Base-by-base conservation (phyloP, 2,888 invertebrate species). In the Apamea sordens region DNA sequence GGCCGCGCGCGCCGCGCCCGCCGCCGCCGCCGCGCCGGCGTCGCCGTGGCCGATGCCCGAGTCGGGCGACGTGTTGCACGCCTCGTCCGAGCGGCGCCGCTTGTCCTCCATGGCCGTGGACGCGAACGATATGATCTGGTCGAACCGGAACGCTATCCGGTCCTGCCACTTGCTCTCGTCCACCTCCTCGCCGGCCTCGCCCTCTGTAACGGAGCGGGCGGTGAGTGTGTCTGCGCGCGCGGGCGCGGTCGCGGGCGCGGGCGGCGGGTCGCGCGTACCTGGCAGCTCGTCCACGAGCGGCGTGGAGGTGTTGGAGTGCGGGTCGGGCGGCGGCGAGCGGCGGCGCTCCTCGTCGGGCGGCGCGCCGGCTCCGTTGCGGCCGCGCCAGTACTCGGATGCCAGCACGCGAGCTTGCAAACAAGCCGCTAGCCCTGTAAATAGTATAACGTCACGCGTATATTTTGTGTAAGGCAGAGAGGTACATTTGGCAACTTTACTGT, bases 101-200 rank as follows among this genome's bases (percentile, higher is more conserved):
- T 99, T 98, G 95, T 98, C 98, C 93, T 98, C 99, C 93, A 99
- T 97, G 92, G 99, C 99, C 28, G 98, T 99, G 64, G 99, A 99
- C 72, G 99, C 99, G 93, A 99, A 98, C 81, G 99, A 99, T 88
- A 99, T 98, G 91, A 99, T 97, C 88, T 99, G 98, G 96, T 99
- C 99, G 97, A 99, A 99, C 76, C 99, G 99, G 89, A 98, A 99
- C 94, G 98, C 98, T 91, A 99, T 98, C 89, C 99, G 98, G 95
- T 99, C 98, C 95, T 99, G 99, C 99, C 99, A 99, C 94, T 98
- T 98, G 90, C 98, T 98, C 94, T 98, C 98, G 94, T 98, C 98
- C 89, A 98, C 98, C 90, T 98, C 98, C 92, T 97, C 97, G 90
- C 97, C 97, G 86, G 95, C 97, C 92, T 97, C 97, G 88, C 96